Conservation (phyloP, 2,888 invertebrate genomes). For the Cryptus armator region DNA sequence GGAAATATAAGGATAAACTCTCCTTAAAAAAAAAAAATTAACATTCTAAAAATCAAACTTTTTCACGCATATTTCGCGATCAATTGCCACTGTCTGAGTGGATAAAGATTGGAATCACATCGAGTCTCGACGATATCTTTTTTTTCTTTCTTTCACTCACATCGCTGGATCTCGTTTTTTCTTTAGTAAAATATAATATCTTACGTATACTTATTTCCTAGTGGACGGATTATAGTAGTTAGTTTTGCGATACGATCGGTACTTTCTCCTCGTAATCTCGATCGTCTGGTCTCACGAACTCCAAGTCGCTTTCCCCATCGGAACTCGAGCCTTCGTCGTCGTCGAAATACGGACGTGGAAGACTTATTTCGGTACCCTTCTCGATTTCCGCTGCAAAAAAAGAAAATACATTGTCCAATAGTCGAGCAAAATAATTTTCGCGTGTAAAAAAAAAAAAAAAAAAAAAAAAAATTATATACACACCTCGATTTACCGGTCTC, state of each 20-base stretch:
- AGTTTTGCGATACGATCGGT: constrained; percentile 67
- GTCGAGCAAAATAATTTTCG: not conserved
- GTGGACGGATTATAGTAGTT: constrained; percentile 55
- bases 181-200: constrained; percentile 37
- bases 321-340: constrained; percentile 89
- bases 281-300: constrained; percentile 85
- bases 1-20: no score
- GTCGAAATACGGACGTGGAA: constrained; percentile 88
- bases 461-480: not conserved
- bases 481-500: constrained; percentile 79
- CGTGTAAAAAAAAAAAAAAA: not conserved
- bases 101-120: constrained; percentile 21
- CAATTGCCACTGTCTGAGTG: constrained; percentile 1
- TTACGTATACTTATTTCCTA: constrained; percentile 30
- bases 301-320: constrained; percentile 87
- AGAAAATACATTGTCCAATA: constrained; percentile 13
- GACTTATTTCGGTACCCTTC: constrained; percentile 76
- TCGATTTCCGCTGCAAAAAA: constrained; percentile 69
- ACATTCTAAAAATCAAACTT: constrained; percentile 9
- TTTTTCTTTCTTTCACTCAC: not conserved
- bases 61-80: not conserved
- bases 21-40: not conserved
- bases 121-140: constrained; percentile 7
- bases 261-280: constrained; percentile 77
- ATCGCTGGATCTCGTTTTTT: constrained; percentile 23